Evolutionary conservation across 1,140 invertebrate genomes (phyloP), one percentile per base, ranked within the genome.

Genomic region (Copidosoma floridanum): DNA sequence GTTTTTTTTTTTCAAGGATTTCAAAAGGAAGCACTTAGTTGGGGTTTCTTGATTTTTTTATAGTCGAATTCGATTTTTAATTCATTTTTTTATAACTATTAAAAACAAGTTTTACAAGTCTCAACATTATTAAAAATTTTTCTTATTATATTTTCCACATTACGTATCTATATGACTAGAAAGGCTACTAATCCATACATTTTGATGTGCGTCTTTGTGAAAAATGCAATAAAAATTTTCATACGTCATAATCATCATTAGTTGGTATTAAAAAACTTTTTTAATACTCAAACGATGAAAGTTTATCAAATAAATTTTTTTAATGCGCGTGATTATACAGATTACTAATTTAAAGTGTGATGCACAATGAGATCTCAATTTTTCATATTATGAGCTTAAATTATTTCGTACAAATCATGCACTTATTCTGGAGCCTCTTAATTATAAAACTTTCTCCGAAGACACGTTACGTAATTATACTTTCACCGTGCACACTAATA

Each of bases 11-110:
- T n/a, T 56, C 32, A 58, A 50, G 44, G 51, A n/a, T 63, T 57
- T 54, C 61, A 63, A 21, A 65, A 71, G 65, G 68, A 71, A 65
- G 44, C 61, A 52, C 69, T 50, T 41, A 51, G 46, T 62, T 50
- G 66, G 67, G 68, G 68, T 69, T 69, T 70, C 6, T 35, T 66
- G n/a, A n/a, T n/a, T n/a, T n/a, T n/a, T n/a, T n/a, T n/a, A n/a
- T n/a, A n/a, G n/a, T n/a, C n/a, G n/a, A n/a, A n/a, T n/a, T n/a
- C n/a, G n/a, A n/a, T n/a, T n/a, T n/a, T n/a, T n/a, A n/a, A n/a
- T n/a, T n/a, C n/a, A n/a, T n/a, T n/a, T n/a, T n/a, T n/a, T n/a
- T n/a, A n/a, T n/a, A n/a, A n/a, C n/a, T n/a, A n/a, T n/a, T n/a
- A n/a, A n/a, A n/a, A 41, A 41, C 7, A 20, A 41, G 35, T 50